These are phyloP conservation scores for Nymphalis c-album DNA, from an alignment of 2,888 invertebrate genomes.

Conservation along the genomic window DNA sequence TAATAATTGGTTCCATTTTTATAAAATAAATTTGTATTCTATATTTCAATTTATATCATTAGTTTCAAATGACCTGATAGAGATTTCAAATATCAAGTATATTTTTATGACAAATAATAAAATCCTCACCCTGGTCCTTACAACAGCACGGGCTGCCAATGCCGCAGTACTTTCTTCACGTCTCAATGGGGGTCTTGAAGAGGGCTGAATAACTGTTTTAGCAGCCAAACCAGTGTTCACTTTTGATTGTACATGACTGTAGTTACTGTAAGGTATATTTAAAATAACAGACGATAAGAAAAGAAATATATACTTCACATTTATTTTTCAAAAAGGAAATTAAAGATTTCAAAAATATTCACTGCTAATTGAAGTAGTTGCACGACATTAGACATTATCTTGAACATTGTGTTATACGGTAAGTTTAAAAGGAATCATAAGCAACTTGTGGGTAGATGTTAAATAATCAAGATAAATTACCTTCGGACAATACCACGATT, in stretches of 20 bases:
- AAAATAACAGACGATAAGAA: background rate
- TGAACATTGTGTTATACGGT: no score
- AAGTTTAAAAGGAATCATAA: no score
- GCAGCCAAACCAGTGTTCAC: constrained; percentile 66
- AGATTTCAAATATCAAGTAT: no score
- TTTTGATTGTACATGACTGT: constrained; percentile 75
- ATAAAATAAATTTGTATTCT: no score
- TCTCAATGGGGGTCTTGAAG: constrained; percentile 61
- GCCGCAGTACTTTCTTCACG: constrained; percentile 73
- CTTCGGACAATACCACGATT: constrained; percentile 53
- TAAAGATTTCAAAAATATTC: background rate
- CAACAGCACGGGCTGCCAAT: constrained; percentile 60
- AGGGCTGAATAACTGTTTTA: constrained; percentile 52
- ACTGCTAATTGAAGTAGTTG: no score
- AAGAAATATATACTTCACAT: background rate
- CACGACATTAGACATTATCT: background rate
- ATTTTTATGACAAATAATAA: background rate
- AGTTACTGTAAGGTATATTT: constrained; percentile 45
- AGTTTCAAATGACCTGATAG: no score
- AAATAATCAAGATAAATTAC: constrained; percentile 44
- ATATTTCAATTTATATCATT: no score
- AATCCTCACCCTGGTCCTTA: constrained; percentile 52
- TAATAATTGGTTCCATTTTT: no score
- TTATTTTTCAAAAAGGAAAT: background rate
- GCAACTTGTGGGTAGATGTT: constrained; percentile 41